These are phyloP conservation scores for Pipistrellus nathusii DNA, from an alignment of 2,797 vertebrate genomes.

Conservation along the genomic window DNA sequence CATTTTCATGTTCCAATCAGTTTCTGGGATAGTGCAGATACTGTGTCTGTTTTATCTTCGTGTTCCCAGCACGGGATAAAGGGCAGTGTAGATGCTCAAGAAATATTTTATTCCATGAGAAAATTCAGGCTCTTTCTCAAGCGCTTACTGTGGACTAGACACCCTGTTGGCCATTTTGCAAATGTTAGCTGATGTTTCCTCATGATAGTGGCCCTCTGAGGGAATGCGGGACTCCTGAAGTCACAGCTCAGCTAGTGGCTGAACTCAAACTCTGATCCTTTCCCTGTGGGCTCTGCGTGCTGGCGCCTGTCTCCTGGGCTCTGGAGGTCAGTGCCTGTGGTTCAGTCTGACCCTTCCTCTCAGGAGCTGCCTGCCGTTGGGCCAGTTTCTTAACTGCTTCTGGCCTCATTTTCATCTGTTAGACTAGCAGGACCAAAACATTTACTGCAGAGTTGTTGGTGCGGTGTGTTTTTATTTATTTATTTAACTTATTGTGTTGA, in stretches of 20 bases:
- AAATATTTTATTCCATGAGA: conserved; percentile 3
- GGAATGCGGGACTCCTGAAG: background rate
- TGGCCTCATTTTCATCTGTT: background rate
- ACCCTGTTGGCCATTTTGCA: background rate
- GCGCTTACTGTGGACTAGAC: background rate
- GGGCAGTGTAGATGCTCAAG: background rate
- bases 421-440: background rate
- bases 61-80: background rate
- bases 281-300: background rate
- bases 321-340: background rate
- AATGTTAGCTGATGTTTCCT: background rate
- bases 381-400: background rate
- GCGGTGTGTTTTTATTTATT: too few species aligned
- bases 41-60: conserved; percentile 43
- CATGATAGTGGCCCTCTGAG: background rate
- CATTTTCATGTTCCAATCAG: background rate
- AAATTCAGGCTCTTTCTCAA: conserved; percentile 24
- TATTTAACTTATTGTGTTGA: background rate
- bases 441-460: background rate
- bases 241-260: background rate
- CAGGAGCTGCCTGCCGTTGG: background rate
- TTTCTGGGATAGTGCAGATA: background rate
- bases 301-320: background rate
- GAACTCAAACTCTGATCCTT: background rate
- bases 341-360: background rate